Evolutionary conservation across 2,888 invertebrate species (phyloP).

Genomic region (Ochlodes sylvanus): DNA sequence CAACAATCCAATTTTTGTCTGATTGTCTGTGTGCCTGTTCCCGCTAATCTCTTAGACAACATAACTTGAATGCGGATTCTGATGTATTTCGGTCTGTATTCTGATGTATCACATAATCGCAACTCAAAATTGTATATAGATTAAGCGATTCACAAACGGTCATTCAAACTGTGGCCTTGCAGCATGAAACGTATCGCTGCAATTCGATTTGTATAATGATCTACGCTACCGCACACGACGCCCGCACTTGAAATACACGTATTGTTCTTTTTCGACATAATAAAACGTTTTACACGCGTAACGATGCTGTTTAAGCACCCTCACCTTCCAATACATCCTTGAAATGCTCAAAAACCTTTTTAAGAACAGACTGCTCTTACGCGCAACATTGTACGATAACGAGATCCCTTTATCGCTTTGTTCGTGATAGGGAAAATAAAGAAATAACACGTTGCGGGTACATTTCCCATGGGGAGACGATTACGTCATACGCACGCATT

Average conservation of each 20-base stretch:
- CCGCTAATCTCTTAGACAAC: too few relatives aligned
- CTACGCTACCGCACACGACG: too few relatives aligned
- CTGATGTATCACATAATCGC: too few relatives aligned
- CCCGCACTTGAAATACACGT: background rate
- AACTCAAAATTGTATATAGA: too few relatives aligned
- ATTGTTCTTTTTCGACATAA: background rate
- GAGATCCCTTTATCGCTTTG: slow-evolving; percentile 18
- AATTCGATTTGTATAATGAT: too few relatives aligned
- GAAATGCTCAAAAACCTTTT: slow-evolving; percentile 21
- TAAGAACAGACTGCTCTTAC: slow-evolving; percentile 26
- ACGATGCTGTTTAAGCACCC: slow-evolving; percentile 9
- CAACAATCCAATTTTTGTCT: too few relatives aligned
- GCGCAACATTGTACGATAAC: slow-evolving; percentile 20
- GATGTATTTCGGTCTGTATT: too few relatives aligned
- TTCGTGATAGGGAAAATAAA: slow-evolving; percentile 14
- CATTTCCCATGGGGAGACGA: background rate
- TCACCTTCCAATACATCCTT: background rate
- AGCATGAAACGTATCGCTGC: too few relatives aligned
- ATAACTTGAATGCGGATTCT: too few relatives aligned
- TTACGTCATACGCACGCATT: background rate
- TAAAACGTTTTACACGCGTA: slow-evolving; percentile 1
- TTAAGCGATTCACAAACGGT: too few relatives aligned
- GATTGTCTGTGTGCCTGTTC: too few relatives aligned
- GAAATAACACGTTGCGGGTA: slow-evolving; percentile 7
- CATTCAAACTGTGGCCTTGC: too few relatives aligned